A percentile compares a stretch with the other conserved stretches of the same genome.
Evolutionary conservation across 1,140 invertebrate genomes (phyloP).

Genomic region (Dolichoris vasculosae): DNA sequence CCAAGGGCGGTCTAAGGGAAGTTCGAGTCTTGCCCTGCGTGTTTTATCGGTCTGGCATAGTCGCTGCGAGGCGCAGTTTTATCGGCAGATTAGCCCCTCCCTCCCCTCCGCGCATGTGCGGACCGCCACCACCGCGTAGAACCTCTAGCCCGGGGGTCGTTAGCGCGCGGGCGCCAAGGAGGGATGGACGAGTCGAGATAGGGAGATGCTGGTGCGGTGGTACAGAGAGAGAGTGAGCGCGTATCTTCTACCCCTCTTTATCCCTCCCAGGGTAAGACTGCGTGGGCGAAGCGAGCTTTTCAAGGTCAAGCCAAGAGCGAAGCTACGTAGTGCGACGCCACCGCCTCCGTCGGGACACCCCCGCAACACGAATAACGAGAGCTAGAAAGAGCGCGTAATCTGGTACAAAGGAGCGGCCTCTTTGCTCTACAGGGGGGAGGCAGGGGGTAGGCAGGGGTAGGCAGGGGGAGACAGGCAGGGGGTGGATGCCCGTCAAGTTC

Average conservation of each 20-base stretch:
- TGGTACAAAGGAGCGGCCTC: background rate
- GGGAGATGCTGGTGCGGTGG: background rate
- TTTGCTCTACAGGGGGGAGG: too few relatives aligned
- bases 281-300: slow-evolving; percentile 45
- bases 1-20: background rate
- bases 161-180: background rate
- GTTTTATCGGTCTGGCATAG: background rate
- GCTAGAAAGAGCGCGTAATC: background rate
- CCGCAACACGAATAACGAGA: background rate
- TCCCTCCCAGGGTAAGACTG: background rate
- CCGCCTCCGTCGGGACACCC: slow-evolving; percentile 12
- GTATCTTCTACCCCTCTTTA: background rate
- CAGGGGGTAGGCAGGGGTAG: background rate
- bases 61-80: slow-evolving; percentile 16
- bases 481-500: background rate
- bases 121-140: background rate
- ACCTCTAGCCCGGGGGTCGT: background rate
- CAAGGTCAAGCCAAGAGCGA: slow-evolving; percentile 57
- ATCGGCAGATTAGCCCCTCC: slow-evolving; percentile 7
- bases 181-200: background rate
- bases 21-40: background rate
- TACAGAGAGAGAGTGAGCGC: background rate
- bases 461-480: background rate
- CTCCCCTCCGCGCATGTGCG: background rate
- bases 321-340: slow-evolving; percentile 45